These are phyloP conservation scores for Megatriorchis doriae DNA, from an alignment of 2,113 vertebrate genomes.

Conservation along the genomic window DNA sequence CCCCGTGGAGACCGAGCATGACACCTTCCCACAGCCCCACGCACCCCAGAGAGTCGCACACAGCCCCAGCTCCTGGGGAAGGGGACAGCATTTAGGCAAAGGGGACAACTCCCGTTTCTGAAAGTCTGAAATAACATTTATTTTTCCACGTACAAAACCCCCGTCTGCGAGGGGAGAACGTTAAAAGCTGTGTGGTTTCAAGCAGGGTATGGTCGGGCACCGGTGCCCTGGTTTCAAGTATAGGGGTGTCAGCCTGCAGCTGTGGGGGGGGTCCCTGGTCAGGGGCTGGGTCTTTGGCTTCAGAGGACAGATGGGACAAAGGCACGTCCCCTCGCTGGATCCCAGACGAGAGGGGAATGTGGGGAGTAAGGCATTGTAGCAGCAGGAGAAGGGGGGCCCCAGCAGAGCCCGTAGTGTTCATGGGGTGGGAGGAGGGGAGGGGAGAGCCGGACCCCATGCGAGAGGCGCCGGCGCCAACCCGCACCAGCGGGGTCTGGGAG, in stretches of 20 bases:
- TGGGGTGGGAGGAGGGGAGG: fast-evolving
- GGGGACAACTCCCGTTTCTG: fast-evolving
- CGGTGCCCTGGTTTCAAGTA: not conserved
- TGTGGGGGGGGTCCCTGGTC: not conserved
- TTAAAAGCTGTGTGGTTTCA: not conserved
- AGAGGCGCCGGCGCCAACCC: not conserved
- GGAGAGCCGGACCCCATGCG: fast-evolving
- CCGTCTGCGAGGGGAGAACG: not conserved
- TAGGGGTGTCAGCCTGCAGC: not conserved
- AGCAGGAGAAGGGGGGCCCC: not conserved
- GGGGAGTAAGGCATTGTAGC: not conserved
- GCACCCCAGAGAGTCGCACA: fast-evolving
- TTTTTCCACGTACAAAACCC: not conserved
- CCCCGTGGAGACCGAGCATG: fast-evolving
- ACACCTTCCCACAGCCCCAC: not conserved
- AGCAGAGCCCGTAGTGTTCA: not conserved
- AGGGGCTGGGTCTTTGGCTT: not conserved
- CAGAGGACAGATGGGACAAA: not conserved
- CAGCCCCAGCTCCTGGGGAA: too few species aligned
- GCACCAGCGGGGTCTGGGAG: not conserved
- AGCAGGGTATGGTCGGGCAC: not conserved
- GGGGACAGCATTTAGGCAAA: not conserved
- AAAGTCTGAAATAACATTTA: not conserved
- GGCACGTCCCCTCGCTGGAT: not conserved
- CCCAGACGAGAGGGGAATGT: not conserved